These are phyloP conservation scores for Phengaris arion DNA, from an alignment of 2,888 invertebrate genomes.

Conservation along the genomic window DNA sequence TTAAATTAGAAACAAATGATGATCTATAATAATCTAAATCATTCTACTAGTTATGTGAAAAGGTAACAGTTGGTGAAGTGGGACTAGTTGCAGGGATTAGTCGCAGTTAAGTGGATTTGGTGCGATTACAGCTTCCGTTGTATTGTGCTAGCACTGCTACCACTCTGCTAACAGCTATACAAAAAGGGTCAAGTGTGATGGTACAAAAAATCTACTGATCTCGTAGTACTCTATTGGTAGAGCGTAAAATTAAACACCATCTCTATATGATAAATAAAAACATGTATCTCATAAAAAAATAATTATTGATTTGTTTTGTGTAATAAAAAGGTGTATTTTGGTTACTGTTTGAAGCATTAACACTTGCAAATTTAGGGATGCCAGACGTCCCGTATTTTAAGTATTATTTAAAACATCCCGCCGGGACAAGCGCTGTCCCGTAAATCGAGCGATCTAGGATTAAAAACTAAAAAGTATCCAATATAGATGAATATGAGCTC, in stretches of 20 bases:
- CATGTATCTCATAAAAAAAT: too few relatives aligned
- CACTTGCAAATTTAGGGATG: too few relatives aligned
- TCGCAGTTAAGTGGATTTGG: constrained; percentile 31
- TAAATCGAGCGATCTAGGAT: too few relatives aligned
- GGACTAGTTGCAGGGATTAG: constrained; percentile 23
- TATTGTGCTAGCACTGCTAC: constrained; percentile 35
- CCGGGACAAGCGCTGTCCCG: too few relatives aligned
- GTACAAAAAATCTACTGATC: not conserved
- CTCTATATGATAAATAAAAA: too few relatives aligned
- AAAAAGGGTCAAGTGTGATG: constrained; percentile 27
- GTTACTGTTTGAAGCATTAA: too few relatives aligned
- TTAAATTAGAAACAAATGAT: not conserved
- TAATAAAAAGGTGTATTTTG: too few relatives aligned
- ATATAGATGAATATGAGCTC: too few relatives aligned
- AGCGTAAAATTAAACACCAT: not conserved
- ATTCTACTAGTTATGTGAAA: not conserved
- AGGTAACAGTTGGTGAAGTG: constrained; percentile 23
- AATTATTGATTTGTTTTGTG: too few relatives aligned
- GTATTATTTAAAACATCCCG: too few relatives aligned
- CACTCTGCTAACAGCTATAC: not conserved
- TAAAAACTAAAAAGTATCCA: too few relatives aligned
- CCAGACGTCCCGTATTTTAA: too few relatives aligned
- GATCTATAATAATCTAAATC: not conserved
- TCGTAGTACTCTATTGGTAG: not conserved
- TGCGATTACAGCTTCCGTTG: constrained; percentile 44